Base-by-base conservation (phyloP, 2,797 vertebrate species). In the Paedocypris micromegethes region DNA sequence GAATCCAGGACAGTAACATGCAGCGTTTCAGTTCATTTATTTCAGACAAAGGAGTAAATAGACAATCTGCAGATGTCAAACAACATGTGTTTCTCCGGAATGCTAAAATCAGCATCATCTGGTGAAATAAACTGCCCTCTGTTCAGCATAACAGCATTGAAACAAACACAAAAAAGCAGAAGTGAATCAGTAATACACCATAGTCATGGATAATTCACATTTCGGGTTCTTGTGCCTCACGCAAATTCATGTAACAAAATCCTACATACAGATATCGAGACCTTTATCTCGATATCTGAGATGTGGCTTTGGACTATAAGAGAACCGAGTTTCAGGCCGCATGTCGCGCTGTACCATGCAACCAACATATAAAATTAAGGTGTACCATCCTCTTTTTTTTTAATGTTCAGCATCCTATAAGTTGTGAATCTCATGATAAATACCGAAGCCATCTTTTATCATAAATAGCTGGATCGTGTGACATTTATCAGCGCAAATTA, bases 401-500 rank as follows among this genome's bases (percentile, higher is more conserved):
- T 23, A 23, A 23, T 23, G 23, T 23, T 23, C 23, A 23, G 23
- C 23, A 1, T 23, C 23, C 23, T 23, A 23, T 1, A 23, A 23
- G 23, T 23, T 23, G 63, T 64, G 71, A 72, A 51, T 23, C 2
- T n/a, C 8, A 23, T 50, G 59, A 8, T 38, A 50, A 64, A 23
- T 23, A 23, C 23, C 23, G 23, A 23, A 23, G 23, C 23, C 82
- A 83, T 84, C 80, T 77, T 81, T 75, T 80, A 82, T 79, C 70
- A 75, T 73, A 64, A 76, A 78, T 66, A 58, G 79, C 75, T 52
- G 65, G 4, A n/a, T 68, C 76, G 70, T 69, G 38, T 78, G 77
- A 81, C 78, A 77, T 83, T 84, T 83, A 71, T 69, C 64, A 76
- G 75, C 69, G 47, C 70, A 71, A 82, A 78, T 72, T 42, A 64